These are phyloP conservation scores for Serinus canaria DNA, from an alignment of 2,113 vertebrate genomes.

Conservation along the genomic window DNA sequence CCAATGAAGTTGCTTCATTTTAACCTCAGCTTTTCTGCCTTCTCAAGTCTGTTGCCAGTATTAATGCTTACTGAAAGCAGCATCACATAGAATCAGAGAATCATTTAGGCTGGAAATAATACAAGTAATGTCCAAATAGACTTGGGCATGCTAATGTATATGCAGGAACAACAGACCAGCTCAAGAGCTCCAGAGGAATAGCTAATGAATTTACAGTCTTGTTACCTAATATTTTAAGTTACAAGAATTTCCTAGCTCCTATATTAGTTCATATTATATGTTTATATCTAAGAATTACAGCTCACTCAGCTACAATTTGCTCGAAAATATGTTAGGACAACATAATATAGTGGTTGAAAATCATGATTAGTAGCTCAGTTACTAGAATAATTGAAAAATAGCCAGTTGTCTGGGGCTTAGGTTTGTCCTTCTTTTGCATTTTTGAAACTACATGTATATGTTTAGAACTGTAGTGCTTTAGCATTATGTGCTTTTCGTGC, in stretches of 20 bases:
- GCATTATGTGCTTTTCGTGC: background rate
- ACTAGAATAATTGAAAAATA: constrained; percentile 19
- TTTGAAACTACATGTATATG: background rate
- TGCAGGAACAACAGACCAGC: background rate
- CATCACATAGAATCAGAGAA: background rate
- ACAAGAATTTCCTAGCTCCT: background rate
- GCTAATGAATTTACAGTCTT: background rate
- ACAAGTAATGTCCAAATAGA: background rate
- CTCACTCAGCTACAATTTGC: background rate
- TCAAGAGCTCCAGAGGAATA: background rate
- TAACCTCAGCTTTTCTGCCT: background rate
- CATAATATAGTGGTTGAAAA: background rate
- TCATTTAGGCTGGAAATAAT: background rate
- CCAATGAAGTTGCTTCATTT: background rate
- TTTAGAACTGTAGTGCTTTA: background rate
- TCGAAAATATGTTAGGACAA: background rate
- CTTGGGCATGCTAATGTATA: background rate
- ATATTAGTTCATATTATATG: background rate
- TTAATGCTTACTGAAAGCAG: background rate
- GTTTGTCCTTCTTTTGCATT: background rate
- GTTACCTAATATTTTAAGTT: background rate
- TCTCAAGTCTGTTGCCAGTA: background rate
- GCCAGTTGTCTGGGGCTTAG: background rate
- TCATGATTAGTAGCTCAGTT: background rate
- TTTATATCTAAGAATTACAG: constrained; percentile 27